Base-by-base conservation (phyloP, 2,888 invertebrate species). In the Athalia rosae region DNA sequence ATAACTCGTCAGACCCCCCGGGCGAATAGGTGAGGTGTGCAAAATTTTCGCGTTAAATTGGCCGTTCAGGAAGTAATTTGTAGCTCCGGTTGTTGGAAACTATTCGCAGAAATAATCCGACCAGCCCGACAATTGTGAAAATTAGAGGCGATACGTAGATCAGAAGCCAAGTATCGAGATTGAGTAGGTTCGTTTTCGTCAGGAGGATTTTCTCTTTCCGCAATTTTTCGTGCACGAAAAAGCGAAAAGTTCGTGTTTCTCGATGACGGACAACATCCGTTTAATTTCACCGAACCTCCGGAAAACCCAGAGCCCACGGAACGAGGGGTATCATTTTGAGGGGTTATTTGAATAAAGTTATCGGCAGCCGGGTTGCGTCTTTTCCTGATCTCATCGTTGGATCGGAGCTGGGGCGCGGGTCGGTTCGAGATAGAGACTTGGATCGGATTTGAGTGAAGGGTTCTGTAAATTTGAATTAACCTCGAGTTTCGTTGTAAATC, bases 321-420 rank as follows among this genome's bases (percentile, higher is more conserved):
- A n/a, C 28, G 4, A 41, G 41, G 50, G 47, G 45, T 11, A 50
- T 41, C 53, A 50, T n/a, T 67, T 15, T 48, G 50, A 67, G 28
- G 28, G 6, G 53, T 67, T 67, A 67, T 67, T 67, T 67, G 28
- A 67, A 67, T 67, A 53, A 15, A 67, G 50, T 50, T 50, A 67
- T 67, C 67, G 28, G 48, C 11, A 9, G 53, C 9, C 53, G 53
- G 41, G 67, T 67, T 11, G 50, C 28, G 9, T 28, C 50, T 53
- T 48, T 11, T n/a, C 15, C 13, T 4, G 50, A 11, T 67, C 50
- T 50, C 6, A 66, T 9, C 66, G 15, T 47, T 13, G 48, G 5
- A 62, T 28, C 28, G 28, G 28, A 28, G n/a, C n/a, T n/a, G n/a
- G 28, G 28, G 28, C 28, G 0, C 28, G 28, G 28, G 28, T 1